Conservation (phyloP, 2,888 invertebrate genomes). For the Lasioglossum pauxillum region DNA sequence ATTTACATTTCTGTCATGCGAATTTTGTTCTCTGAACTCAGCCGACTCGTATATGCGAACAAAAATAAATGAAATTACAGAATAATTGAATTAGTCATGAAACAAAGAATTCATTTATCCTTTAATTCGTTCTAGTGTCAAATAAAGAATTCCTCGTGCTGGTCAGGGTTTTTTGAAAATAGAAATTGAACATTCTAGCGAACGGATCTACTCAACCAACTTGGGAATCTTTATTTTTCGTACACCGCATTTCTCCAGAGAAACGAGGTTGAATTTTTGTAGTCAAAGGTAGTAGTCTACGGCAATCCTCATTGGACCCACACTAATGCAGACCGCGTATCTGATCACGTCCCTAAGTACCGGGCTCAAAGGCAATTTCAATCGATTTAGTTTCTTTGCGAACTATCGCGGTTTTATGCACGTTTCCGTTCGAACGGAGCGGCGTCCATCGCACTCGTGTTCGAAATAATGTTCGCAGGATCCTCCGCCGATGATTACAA, state of each 20-base stretch:
- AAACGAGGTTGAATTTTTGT: neutral
- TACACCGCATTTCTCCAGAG: neutral
- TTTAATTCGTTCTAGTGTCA: neutral
- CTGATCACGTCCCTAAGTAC: neutral
- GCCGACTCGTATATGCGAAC: too few species aligned
- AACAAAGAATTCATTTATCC: too few species aligned
- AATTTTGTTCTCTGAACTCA: neutral
- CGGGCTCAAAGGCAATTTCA: slow-evolving; percentile 5
- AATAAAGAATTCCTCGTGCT: neutral
- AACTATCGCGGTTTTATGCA: slow-evolving; percentile 38
- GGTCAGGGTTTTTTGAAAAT: neutral
- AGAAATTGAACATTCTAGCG: neutral
- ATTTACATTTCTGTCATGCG: neutral
- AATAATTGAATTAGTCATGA: too few species aligned
- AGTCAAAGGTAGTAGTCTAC: neutral
- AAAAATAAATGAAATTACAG: too few species aligned
- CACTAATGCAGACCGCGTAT: neutral
- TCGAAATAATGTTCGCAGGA: slow-evolving; percentile 46
- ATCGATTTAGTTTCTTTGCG: slow-evolving; percentile 24
- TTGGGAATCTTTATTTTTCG: neutral
- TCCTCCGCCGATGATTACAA: slow-evolving; percentile 50
- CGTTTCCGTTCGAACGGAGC: slow-evolving; percentile 46
- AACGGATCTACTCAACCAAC: neutral
- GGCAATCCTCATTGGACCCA: neutral
- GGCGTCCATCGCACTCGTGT: slow-evolving; percentile 23